Evolutionary conservation across 2,797 vertebrate species (phyloP).

Genomic region (Hybognathus amarus): DNA sequence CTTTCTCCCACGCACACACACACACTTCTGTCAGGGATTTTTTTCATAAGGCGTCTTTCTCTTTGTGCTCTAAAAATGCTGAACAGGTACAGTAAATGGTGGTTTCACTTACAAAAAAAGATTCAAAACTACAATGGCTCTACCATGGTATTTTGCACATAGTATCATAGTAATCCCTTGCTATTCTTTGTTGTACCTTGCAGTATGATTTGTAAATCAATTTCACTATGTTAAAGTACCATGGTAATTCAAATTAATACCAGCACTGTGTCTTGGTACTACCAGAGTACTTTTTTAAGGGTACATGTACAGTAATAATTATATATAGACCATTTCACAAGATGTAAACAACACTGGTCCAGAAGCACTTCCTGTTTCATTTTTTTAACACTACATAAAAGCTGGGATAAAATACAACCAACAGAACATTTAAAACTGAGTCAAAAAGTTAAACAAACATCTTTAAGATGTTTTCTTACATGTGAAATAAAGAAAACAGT

Average conservation of each 20-base stretch:
- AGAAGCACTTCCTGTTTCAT: too few relatives aligned
- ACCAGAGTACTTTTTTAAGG: background rate
- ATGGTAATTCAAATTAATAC: background rate
- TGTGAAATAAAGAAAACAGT: too few relatives aligned
- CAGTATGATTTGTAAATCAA: background rate
- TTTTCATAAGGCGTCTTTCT: background rate
- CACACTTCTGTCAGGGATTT: background rate
- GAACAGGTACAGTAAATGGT: too few relatives aligned
- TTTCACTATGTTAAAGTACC: background rate
- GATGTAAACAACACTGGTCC: too few relatives aligned
- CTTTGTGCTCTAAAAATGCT: background rate
- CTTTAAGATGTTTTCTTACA: too few relatives aligned
- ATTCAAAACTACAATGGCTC: background rate
- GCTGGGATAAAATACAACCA: too few relatives aligned
- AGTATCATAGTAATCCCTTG: background rate
- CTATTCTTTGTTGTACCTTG: background rate
- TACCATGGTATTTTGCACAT: background rate
- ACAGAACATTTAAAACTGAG: too few relatives aligned
- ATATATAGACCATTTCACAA: too few relatives aligned
- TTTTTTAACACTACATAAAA: too few relatives aligned
- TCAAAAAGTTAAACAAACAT: too few relatives aligned
- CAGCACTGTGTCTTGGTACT: background rate
- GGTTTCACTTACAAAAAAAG: background rate
- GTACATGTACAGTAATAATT: background rate
- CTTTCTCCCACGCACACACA: background rate